A percentile compares a stretch with the other conserved stretches of the same genome.
Evolutionary conservation across 2,113 vertebrate species (phyloP).

Genomic region (Otolemur garnettii): DNA sequence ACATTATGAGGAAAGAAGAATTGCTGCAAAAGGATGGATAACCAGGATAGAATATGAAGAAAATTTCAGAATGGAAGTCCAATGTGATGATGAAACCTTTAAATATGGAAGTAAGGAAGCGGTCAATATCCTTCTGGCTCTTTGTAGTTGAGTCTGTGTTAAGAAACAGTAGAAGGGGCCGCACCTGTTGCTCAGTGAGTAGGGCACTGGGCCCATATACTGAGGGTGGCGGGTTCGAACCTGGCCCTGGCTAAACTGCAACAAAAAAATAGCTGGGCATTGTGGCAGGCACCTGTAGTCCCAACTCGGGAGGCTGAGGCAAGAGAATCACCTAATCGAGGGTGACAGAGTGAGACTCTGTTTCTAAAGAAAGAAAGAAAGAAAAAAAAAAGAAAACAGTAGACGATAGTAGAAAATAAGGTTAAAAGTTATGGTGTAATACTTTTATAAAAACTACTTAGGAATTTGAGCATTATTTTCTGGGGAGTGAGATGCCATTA

Average conservation of each 20-base stretch:
- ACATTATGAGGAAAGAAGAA: not conserved
- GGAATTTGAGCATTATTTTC: not conserved
- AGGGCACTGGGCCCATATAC: no score
- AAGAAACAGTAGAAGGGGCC: not conserved
- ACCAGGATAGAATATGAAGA: not conserved
- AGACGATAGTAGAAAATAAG: not conserved
- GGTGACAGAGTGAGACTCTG: no score
- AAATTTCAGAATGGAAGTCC: not conserved
- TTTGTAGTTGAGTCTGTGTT: not conserved
- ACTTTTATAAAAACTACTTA: not conserved
- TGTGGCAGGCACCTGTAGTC: no score
- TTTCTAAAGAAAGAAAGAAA: no score
- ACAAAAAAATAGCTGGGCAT: no score
- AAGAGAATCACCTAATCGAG: no score
- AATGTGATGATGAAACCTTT: not conserved
- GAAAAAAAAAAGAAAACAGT: no score
- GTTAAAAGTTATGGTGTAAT: not conserved
- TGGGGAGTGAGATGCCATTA: not conserved
- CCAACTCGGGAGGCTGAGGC: no score
- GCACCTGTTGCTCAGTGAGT: no score
- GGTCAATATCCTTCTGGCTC: not conserved
- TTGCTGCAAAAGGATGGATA: not conserved
- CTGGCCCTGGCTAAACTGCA: no score
- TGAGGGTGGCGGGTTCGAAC: no score
- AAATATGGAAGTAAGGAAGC: not conserved